Evolutionary conservation across 2,888 invertebrate species (phyloP), one percentile per base, ranked within the genome.

Genomic region (Apodemia mormo): DNA sequence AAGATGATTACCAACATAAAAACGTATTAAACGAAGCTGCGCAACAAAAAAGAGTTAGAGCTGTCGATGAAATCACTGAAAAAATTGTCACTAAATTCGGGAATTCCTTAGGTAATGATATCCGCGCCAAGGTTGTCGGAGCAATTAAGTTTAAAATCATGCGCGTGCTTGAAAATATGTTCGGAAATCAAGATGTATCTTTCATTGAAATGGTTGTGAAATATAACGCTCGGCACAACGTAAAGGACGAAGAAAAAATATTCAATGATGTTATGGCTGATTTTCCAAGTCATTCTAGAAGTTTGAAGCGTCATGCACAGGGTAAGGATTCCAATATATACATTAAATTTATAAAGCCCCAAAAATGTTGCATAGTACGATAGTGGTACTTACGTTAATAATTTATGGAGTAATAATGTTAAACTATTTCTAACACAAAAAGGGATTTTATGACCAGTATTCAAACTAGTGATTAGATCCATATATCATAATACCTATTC

Each of bases 131-230:
- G 9, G 76, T 90, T 2, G 37, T 76, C 0, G 82, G 84, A 37
- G 87, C 88, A 69, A 68, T 92, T 6, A 82, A 80, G 54, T 52
- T 80, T 7, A 72, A 79, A 0, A 52, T 90, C 2, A 71, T 73
- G 2, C 78, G 80, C 22, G 79, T 84, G 14, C 75, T 92, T 54
- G 74, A 78, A 30, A 83, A 87, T 1, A 87, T 90, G 84, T 91
- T 88, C 71, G 85, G 84, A 1, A 77, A 82, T n/a, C 74, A 78
- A 37, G 90, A 92, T 43, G 82, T 87, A 0, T 85, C 91, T 2
- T 89, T 84, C 72, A 90, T 90, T 52, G 90, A 91, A 74, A 82
- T 88, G 45, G 80, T 90, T 29, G 80, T 88, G 54, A 88, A 87
- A 73, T 92, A 87, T 75, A 84, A 88, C 68, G 81, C 87, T 10